Percentiles rank a stretch among this genome's conserved stretches.
These are phyloP conservation scores for Pachypeltis micranthus DNA, from an alignment of 1,140 invertebrate genomes.

Conservation along the genomic window DNA sequence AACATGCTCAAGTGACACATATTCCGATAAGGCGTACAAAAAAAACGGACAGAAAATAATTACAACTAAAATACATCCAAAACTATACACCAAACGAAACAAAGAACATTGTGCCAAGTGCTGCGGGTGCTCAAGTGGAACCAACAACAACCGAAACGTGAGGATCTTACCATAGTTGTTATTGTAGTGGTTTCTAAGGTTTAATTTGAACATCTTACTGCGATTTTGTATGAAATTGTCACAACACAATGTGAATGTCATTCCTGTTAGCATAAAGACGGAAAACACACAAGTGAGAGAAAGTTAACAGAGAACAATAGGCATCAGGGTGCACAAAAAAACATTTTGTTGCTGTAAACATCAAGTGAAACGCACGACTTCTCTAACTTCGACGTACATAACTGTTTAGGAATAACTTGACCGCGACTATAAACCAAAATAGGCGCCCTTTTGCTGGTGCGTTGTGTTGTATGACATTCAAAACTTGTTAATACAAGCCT, in stretches of 20 bases:
- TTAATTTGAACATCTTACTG: constrained; percentile 9
- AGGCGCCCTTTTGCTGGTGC: too few species aligned
- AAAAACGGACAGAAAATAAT: neutral
- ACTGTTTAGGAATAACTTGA: too few species aligned
- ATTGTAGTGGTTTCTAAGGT: constrained; percentile 10
- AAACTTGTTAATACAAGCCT: too few species aligned
- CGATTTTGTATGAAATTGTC: constrained; percentile 19
- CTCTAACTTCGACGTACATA: too few species aligned
- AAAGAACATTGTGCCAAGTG: neutral
- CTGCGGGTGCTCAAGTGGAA: neutral
- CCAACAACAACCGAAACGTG: neutral
- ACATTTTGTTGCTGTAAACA: neutral
- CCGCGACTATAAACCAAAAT: too few species aligned
- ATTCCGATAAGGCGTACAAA: too few species aligned
- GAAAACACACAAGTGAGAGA: too few species aligned
- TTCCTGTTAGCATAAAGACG: neutral
- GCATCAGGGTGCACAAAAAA: too few species aligned
- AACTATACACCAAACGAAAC: neutral
- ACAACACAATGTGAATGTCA: constrained; percentile 14
- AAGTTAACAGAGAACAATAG: neutral
- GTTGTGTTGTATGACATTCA: too few species aligned
- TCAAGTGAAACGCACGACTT: too few species aligned
- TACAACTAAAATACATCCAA: neutral
- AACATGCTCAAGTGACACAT: too few species aligned
- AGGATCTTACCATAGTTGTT: constrained; percentile 13